These are phyloP conservation scores for Baronia brevicornis DNA, from an alignment of 2,888 invertebrate genomes.

Conservation along the genomic window DNA sequence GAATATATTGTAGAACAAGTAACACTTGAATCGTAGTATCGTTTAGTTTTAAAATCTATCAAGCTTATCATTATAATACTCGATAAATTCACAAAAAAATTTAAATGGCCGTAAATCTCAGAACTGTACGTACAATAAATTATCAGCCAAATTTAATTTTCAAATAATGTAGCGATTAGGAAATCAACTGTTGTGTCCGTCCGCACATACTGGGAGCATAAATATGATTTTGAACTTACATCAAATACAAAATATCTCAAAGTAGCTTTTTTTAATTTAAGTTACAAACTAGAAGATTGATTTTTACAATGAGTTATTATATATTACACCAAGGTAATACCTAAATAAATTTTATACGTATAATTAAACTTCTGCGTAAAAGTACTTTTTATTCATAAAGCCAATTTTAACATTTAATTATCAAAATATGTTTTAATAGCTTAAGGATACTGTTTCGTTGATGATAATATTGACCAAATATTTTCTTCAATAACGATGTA, in stretches of 20 bases:
- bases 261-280: slow-evolving; percentile 19
- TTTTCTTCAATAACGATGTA: slow-evolving; percentile 18
- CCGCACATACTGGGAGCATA: slow-evolving; percentile 23
- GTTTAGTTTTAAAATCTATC: slow-evolving; percentile 47
- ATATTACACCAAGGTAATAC: slow-evolving; percentile 47
- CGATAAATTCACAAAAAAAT: slow-evolving; percentile 47
- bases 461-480: slow-evolving; percentile 23
- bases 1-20: slow-evolving; percentile 50
- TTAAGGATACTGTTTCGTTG: slow-evolving; percentile 42
- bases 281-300: slow-evolving; percentile 28
- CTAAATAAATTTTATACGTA: slow-evolving; percentile 17
- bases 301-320: slow-evolving; percentile 46
- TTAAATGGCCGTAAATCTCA: slow-evolving; percentile 38
- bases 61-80: slow-evolving; percentile 46
- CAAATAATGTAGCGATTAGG: slow-evolving; percentile 31
- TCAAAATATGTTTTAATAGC: slow-evolving; percentile 49
- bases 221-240: slow-evolving; percentile 3
- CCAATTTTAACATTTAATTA: slow-evolving; percentile 46
- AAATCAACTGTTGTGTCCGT: slow-evolving; percentile 33
- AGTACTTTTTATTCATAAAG: slow-evolving; percentile 40
- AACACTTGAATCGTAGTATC: slow-evolving; percentile 21
- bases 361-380: slow-evolving; percentile 34
- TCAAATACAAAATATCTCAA: slow-evolving; percentile 6
- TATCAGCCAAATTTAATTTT: slow-evolving; percentile 40
- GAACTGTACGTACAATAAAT: slow-evolving; percentile 31